Evolutionary conservation across 2,797 vertebrate genomes (phyloP).

Genomic region (Eidolon dupreanum): DNA sequence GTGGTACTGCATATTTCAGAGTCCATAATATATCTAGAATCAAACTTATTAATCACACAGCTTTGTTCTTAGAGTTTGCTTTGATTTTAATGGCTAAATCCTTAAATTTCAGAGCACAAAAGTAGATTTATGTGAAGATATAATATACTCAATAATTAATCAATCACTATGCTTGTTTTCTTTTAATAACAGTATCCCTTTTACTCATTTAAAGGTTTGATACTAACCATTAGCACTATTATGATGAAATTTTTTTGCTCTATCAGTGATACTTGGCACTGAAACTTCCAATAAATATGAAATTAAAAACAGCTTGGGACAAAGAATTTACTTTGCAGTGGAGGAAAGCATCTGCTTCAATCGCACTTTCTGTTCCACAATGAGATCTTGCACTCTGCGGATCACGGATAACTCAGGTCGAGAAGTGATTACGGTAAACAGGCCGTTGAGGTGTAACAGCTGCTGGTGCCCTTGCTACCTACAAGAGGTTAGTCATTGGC

Average conservation of each 20-base stretch:
- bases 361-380: slow-evolving; percentile 92
- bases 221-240: neutral
- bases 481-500: slow-evolving; percentile 91
- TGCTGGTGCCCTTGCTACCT: slow-evolving; percentile 97
- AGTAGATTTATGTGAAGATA: neutral
- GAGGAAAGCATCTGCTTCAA: slow-evolving; percentile 97
- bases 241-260: slow-evolving; percentile 50
- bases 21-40: neutral
- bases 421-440: slow-evolving; percentile 93
- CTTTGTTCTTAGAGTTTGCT: neutral
- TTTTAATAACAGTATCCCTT: neutral
- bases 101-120: neutral
- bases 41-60: neutral
- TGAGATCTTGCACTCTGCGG: slow-evolving; percentile 93
- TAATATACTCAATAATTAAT: neutral
- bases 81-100: neutral
- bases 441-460: slow-evolving; percentile 96
- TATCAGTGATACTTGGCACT: slow-evolving; percentile 93
- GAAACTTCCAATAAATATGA: slow-evolving; percentile 98
- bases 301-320: slow-evolving; percentile 93
- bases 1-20: neutral
- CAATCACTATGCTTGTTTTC: neutral
- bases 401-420: slow-evolving; percentile 91
- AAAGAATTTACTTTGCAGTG: slow-evolving; percentile 95
- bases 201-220: neutral